Percentiles rank a stretch among this genome's conserved stretches.
These are phyloP conservation scores for Lasioglossum villosulum DNA, from an alignment of 2,888 invertebrate species.

Conservation along the genomic window DNA sequence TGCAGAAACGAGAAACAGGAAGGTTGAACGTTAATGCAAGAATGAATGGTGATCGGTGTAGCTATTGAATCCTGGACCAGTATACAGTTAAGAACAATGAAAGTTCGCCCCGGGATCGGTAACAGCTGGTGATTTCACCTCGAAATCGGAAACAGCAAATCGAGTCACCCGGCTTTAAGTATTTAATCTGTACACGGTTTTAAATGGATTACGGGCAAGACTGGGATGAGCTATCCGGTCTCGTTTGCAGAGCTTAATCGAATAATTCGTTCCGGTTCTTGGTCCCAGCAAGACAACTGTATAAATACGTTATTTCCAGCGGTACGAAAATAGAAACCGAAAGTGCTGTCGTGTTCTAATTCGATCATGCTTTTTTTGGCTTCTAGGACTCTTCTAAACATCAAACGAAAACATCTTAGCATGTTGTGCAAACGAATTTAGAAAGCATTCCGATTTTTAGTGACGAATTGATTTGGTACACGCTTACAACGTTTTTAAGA, in stretches of 20 bases:
- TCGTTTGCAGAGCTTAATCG: not conserved
- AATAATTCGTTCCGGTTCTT: constrained; percentile 1
- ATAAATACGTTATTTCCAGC: not conserved
- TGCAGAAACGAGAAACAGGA: not conserved
- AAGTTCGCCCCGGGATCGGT: not conserved
- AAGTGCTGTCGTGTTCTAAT: not conserved
- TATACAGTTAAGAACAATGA: not conserved
- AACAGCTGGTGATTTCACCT: not conserved
- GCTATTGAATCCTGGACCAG: not conserved
- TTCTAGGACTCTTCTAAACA: not conserved
- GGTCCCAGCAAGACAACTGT: not conserved
- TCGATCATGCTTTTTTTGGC: not conserved
- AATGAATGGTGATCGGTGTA: not conserved
- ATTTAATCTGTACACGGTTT: constrained; percentile 6
- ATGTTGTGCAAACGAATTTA: not conserved
- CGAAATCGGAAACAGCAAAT: not conserved
- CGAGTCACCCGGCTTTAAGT: not conserved
- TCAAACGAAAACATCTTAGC: not conserved
- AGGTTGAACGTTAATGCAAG: not conserved
- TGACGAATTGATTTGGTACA: not conserved
- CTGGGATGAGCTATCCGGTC: not conserved
- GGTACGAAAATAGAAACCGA: not conserved
- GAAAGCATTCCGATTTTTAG: not conserved
- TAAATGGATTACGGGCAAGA: not conserved
- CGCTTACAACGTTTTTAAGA: not conserved